phyloP scores from a whole-genome alignment of 2,797 vertebrate genomes.

The Acanthurus tractus region DNA sequence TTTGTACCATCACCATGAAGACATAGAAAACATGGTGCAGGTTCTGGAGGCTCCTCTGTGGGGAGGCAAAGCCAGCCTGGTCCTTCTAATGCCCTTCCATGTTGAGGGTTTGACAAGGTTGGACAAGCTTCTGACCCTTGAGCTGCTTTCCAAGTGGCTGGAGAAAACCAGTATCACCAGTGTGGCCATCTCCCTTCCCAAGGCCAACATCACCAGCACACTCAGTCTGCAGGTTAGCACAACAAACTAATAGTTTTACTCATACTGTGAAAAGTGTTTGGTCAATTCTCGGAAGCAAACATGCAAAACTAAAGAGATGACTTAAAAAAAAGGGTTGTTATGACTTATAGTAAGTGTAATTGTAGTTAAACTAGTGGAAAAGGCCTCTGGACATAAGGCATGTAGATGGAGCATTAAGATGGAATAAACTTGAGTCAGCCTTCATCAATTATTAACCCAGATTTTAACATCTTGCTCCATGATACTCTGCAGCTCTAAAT shows the following conservation, averaged over 20 bases:
- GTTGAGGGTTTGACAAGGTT: slow-evolving; percentile 75
- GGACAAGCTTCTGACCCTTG: slow-evolving; percentile 78
- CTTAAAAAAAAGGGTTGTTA: background rate
- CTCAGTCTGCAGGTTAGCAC: slow-evolving; percentile 79
- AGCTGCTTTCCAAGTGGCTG: slow-evolving; percentile 78
- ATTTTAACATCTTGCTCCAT: background rate
- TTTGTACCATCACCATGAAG: slow-evolving; percentile 74
- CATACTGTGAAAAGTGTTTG: too few relatives aligned
- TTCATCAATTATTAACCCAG: background rate
- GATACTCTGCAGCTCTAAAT: background rate
- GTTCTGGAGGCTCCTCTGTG: slow-evolving; percentile 78
- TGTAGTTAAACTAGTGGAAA: background rate
- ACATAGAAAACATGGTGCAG: slow-evolving; percentile 82
- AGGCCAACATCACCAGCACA: slow-evolving; percentile 69
- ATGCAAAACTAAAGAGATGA: background rate
- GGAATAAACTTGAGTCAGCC: background rate
- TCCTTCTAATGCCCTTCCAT: slow-evolving; percentile 81
- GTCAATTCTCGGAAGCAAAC: too few relatives aligned
- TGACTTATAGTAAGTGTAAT: background rate
- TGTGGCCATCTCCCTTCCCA: slow-evolving; percentile 76
- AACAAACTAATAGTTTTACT: background rate
- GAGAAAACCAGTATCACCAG: slow-evolving; percentile 63
- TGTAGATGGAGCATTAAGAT: background rate
- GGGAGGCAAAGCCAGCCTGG: slow-evolving; percentile 69
- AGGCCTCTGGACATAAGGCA: background rate